Base-by-base conservation (phyloP, 2,113 vertebrate genomes). In the Cyrtonyx montezumae region DNA sequence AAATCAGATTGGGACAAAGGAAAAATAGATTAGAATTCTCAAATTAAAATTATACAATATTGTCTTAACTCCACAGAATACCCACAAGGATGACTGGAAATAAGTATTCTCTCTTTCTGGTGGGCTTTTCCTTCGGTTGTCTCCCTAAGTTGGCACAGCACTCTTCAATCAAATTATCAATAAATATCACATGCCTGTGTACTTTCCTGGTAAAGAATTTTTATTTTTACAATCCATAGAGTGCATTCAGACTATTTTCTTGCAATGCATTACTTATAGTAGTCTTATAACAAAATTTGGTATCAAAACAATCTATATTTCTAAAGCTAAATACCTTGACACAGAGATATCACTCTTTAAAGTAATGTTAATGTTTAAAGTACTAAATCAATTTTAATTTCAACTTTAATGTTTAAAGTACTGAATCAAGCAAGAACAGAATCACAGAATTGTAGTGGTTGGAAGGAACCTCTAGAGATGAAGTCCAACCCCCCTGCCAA, bases 301-400 rank as follows among this genome's bases (percentile, higher is more conserved):
- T 25, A 73, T 26, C 51, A 28, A 1, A 17, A 82, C 32, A 68
- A 46, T 9, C 9, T 3, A 56, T 6, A 56, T 85, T 90, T 69
- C 32, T 61, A 53, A 71, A 91, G 17, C 14, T 69, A 51, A 15
- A 14, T 11, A 23, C 36, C 25, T 66, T 82, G 63, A 56, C 6
- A 32, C 11, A 40, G 48, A 71, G 32, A 68, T 26, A 65, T 69
- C 16, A n/a, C 5, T 11, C 10, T n/a, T n/a, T n/a, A n/a, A n/a
- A n/a, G n/a, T n/a, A n/a, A n/a, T n/a, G n/a, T n/a, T n/a, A n/a
- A 46, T 1, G 0, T 36, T 53, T 32, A 37, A 37, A 37, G 37
- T 37, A 37, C 30, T 79, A n/a, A n/a, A n/a, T n/a, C n/a, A n/a
- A n/a, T n/a, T n/a, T n/a, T n/a, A n/a, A n/a, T n/a, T n/a, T n/a